Base-by-base conservation (phyloP, 2,888 invertebrate genomes). In the Celastrina argiolus region DNA sequence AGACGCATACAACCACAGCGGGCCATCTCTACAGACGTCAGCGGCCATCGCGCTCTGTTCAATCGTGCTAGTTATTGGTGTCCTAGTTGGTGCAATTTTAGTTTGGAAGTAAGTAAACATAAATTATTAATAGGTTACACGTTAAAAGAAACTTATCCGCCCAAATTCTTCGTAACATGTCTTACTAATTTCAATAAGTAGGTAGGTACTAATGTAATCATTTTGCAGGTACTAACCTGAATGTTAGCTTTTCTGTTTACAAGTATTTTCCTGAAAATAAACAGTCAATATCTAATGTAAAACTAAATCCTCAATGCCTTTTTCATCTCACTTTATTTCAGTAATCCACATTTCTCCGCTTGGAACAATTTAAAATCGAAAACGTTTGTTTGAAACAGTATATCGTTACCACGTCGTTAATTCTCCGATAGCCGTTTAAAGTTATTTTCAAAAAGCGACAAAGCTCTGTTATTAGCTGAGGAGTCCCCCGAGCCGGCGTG, bases 1-100 rank as follows among this genome's bases (percentile, higher is more conserved):
- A 89, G 96, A 96, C 92, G 96, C 96, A 74, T 96, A 96, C 92
- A 95, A 96, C 87, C 95, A 96, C 87, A 96, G 94, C 87, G 95
- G 95, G 81, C 96, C 96, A 75, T 95, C 96, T 72, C 91, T 96
- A 76, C 96, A 96, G 89, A 96, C 96, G 74, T 95, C 96, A 75
- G 96, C 96, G 77, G 94, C 96, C 87, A 96, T 96, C 87, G 95
- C 94, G 73, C 94, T 96, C 75, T 96, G 96, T 87, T 95, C 96
- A 77, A 93, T 96, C 77, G 93, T 96, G 69, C 92, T 96, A 75
- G 92, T 96, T 75, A 92, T 96, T 75, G 95, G 95, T 81, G 93
- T 96, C 74, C 94, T 96, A 80, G 94, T 96, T 80, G 95, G 95
- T 78, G 95, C 95, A 78, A 94, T 96, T 78, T 93, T 96, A 76